Evolutionary conservation across 2,888 invertebrate species (phyloP).

Genomic region (Meganola albula): DNA sequence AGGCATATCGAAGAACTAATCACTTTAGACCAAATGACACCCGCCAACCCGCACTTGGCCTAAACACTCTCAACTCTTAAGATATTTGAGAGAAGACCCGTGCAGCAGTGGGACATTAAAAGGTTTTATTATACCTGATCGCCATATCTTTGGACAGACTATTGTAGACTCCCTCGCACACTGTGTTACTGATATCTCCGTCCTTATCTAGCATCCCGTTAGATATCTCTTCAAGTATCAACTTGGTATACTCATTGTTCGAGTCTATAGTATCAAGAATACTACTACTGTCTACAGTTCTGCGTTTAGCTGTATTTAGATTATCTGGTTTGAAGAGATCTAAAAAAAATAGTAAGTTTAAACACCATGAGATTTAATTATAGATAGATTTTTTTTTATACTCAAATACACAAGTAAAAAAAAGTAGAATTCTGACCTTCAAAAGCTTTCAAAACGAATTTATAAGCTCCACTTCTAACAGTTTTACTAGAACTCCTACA

Average conservation of each 20-base stretch:
- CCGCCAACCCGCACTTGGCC: no score
- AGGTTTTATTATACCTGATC: no score
- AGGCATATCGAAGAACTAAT: no score
- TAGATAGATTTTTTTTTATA: no score
- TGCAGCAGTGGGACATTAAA: no score
- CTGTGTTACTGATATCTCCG: conserved; percentile 5
- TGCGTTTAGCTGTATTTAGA: conserved; percentile 9
- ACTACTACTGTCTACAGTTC: conserved; percentile 12
- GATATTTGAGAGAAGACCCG: no score
- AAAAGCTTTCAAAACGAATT: conserved; percentile 17
- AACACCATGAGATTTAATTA: no score
- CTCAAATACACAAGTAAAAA: no score
- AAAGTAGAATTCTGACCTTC: no score
- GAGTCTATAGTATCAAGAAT: conserved; percentile 11
- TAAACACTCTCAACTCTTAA: no score
- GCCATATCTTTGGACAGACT: conserved; percentile 19
- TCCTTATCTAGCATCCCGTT: conserved; percentile 17
- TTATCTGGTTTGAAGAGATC: conserved; percentile 9
- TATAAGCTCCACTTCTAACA: conserved; percentile 16
- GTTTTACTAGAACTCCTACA: conserved; percentile 11
- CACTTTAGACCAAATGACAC: no score
- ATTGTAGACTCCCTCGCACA: conserved; percentile 14
- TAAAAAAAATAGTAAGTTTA: no score
- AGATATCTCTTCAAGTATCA: conserved; percentile 8
- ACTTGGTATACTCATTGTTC: not conserved